These are phyloP conservation scores for Heliocidaris tuberculata DNA, from an alignment of 35 echinoderm and acorn worm genomes.

Conservation along the genomic window DNA sequence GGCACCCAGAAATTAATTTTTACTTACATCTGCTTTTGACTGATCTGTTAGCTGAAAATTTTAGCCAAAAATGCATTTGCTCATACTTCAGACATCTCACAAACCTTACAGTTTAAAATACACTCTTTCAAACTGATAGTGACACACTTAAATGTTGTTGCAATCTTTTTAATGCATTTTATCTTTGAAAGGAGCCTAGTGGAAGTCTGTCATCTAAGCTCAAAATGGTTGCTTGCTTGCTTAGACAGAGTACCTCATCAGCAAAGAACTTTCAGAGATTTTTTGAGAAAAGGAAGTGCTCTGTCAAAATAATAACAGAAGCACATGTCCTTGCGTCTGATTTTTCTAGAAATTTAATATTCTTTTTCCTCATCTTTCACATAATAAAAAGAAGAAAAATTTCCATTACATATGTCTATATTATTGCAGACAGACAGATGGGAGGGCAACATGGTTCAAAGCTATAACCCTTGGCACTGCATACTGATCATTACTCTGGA, in stretches of 20 bases:
- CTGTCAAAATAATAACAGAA: background rate
- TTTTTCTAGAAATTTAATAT: too few relatives aligned
- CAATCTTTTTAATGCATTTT: background rate
- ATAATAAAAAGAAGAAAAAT: too few relatives aligned
- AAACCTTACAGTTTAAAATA: background rate
- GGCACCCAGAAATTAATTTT: background rate
- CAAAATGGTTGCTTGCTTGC: background rate
- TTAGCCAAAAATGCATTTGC: background rate
- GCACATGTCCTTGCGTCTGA: too few relatives aligned
- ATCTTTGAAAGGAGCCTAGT: background rate
- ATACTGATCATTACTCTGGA: too few relatives aligned
- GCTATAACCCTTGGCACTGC: too few relatives aligned
- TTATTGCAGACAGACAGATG: too few relatives aligned
- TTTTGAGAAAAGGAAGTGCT: background rate
- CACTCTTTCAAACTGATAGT: too few relatives aligned
- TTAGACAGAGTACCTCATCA: background rate
- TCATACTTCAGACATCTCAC: background rate
- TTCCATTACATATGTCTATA: too few relatives aligned
- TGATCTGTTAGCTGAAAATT: background rate
- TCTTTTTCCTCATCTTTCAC: too few relatives aligned
- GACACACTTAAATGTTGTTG: background rate
- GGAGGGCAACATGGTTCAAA: too few relatives aligned
- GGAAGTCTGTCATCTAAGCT: background rate
- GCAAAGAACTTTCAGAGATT: background rate
- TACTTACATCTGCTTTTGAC: background rate